A percentile compares a stretch with the other conserved stretches of the same genome.
phyloP scores from a whole-genome alignment of 2,888 invertebrate genomes.

The Keiferia lycopersicella region DNA sequence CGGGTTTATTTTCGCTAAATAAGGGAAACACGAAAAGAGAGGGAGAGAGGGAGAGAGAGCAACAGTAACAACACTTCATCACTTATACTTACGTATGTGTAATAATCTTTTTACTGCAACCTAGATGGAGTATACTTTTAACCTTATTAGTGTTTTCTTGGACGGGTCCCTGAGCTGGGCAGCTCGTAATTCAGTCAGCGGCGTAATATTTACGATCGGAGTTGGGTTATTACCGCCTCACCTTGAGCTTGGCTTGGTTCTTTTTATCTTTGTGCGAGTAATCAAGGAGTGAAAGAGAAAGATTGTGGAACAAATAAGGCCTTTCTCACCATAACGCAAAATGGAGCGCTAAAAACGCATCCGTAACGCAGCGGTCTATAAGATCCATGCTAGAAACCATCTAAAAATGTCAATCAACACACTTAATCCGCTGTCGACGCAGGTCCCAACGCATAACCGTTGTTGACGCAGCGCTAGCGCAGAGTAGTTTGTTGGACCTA shows the following conservation, averaged over 20 bases:
- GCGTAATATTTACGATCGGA: slow-evolving; percentile 30
- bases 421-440: no score
- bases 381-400: no score
- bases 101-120: slow-evolving; percentile 5
- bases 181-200: slow-evolving; percentile 25
- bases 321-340: no score
- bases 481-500: no score
- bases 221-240: slow-evolving; percentile 29
- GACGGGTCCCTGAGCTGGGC: neutral
- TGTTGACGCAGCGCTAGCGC: no score
- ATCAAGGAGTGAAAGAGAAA: slow-evolving; percentile 7
- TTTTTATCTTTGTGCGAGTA: slow-evolving; percentile 23
- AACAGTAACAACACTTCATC: neutral
- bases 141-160: slow-evolving; percentile 23
- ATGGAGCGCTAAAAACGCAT: no score
- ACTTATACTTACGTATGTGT: neutral
- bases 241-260: slow-evolving; percentile 16
- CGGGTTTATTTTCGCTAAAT: no score
- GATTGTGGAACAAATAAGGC: neutral
- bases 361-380: no score
- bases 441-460: no score
- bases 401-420: no score
- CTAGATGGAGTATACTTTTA: slow-evolving; percentile 9
- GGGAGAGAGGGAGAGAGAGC: no score
- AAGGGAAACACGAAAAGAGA: no score